Percentiles rank a stretch among this genome's conserved stretches.
These are phyloP conservation scores for Macrostomum lignano DNA, from an alignment of 1,140 invertebrate species.

Conservation along the genomic window DNA sequence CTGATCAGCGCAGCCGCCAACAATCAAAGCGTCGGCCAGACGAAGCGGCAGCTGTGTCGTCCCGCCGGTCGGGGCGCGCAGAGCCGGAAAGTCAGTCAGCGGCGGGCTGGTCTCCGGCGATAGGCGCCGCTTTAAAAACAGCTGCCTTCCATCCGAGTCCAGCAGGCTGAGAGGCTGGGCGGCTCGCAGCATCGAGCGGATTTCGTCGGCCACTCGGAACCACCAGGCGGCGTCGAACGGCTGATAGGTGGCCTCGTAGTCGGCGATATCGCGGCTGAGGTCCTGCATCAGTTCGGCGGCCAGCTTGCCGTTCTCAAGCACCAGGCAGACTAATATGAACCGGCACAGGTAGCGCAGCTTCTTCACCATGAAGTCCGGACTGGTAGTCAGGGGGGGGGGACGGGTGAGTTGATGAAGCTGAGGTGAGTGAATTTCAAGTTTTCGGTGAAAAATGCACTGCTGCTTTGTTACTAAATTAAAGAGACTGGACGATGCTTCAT, in stretches of 20 bases:
- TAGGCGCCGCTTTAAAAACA: constrained; percentile 41
- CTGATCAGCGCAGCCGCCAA: constrained; percentile 60
- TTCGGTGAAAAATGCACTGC: no score
- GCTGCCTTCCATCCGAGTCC: constrained; percentile 51
- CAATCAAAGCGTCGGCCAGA: constrained; percentile 50
- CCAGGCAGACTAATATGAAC: constrained; percentile 75
- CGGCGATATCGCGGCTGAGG: constrained; percentile 47
- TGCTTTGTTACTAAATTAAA: no score
- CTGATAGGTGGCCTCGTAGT: constrained; percentile 73
- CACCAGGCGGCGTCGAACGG: constrained; percentile 84
- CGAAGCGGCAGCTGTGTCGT: constrained; percentile 58
- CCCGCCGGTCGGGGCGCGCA: no score
- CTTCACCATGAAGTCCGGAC: constrained; percentile 36
- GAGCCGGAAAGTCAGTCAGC: constrained; percentile 51
- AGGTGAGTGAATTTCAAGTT: no score
- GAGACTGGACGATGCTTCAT: no score
- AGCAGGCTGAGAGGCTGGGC: constrained; percentile 58
- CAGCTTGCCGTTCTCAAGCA: constrained; percentile 72
- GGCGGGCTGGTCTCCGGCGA: constrained; percentile 54
- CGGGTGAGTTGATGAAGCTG: no score
- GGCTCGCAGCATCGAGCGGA: constrained; percentile 68
- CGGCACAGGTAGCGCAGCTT: constrained; percentile 78
- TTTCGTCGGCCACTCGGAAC: constrained; percentile 69
- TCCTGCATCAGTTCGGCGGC: constrained; percentile 75
- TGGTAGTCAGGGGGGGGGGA: no score